Evolutionary conservation across 1,140 invertebrate species (phyloP).

Genomic region (Drosophila saltans): DNA sequence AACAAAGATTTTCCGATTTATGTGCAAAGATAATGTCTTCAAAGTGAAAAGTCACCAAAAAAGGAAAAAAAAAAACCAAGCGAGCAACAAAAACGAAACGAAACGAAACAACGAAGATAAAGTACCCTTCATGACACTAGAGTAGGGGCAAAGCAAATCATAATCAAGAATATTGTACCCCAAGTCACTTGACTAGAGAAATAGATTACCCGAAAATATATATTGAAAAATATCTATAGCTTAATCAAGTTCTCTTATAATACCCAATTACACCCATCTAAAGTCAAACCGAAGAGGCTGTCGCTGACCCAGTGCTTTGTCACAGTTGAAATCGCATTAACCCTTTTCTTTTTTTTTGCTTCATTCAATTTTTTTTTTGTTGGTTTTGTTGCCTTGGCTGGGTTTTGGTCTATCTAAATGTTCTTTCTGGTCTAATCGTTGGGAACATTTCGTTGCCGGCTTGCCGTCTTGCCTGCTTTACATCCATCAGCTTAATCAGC

Average conservation of each 20-base stretch:
- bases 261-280: conserved; percentile 13
- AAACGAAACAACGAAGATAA: background rate
- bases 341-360: conserved; percentile 65
- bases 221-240: conserved; percentile 12
- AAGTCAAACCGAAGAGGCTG: conserved; percentile 9
- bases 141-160: background rate
- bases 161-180: background rate
- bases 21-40: conserved; percentile 42
- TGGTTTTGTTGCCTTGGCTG: conserved; percentile 33
- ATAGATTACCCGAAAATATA: conserved; percentile 1
- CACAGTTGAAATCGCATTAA: conserved; percentile 77
- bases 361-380: conserved; percentile 51
- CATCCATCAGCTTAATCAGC: conserved; percentile 82
- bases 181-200: background rate
- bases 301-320: conserved; percentile 40
- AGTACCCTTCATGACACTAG: background rate
- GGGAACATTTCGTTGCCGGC: conserved; percentile 53
- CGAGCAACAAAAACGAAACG: background rate
- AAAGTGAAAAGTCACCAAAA: conserved; percentile 53
- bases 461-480: conserved; percentile 60
- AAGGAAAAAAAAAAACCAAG: background rate
- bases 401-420: conserved; percentile 36
- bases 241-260: background rate
- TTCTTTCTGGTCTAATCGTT: conserved; percentile 54
- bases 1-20: conserved; percentile 43